Conservation (phyloP, 2,797 vertebrate genomes). For the Ibycter americanus region DNA sequence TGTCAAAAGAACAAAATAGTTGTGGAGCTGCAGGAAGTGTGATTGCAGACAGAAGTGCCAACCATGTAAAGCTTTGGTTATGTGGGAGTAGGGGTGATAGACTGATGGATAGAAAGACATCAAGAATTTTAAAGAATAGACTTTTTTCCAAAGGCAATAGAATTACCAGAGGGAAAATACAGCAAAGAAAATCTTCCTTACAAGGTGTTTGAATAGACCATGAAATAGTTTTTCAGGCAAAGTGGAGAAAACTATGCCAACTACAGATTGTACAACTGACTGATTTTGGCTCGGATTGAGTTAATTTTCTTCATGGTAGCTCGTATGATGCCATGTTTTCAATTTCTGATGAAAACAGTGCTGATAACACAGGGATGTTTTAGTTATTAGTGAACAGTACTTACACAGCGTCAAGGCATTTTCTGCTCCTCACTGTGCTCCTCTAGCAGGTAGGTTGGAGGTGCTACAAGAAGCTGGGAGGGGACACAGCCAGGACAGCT, state of each 20-base stretch:
- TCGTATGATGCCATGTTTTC: background rate
- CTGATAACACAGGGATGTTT: background rate
- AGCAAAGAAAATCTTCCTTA: background rate
- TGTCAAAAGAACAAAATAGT: background rate
- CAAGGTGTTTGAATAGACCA: background rate
- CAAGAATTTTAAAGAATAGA: background rate
- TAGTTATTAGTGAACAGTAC: background rate
- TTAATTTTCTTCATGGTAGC: background rate
- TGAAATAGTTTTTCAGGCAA: background rate
- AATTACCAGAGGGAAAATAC: background rate
- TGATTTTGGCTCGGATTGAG: background rate
- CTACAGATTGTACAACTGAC: background rate
- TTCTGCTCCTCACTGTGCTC: background rate
- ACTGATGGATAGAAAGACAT: background rate
- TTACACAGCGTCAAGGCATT: background rate
- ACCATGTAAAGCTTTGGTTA: background rate
- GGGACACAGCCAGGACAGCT: background rate
- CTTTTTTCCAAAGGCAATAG: background rate
- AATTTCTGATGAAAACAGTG: background rate
- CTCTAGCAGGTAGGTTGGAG: background rate
- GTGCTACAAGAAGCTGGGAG: background rate
- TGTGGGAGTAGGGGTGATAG: background rate
- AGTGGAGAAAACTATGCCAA: background rate
- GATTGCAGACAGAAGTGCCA: background rate
- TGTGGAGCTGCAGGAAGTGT: background rate